Evolutionary conservation across 2,888 invertebrate species (phyloP).

Genomic region (Microchrysa polita): DNA sequence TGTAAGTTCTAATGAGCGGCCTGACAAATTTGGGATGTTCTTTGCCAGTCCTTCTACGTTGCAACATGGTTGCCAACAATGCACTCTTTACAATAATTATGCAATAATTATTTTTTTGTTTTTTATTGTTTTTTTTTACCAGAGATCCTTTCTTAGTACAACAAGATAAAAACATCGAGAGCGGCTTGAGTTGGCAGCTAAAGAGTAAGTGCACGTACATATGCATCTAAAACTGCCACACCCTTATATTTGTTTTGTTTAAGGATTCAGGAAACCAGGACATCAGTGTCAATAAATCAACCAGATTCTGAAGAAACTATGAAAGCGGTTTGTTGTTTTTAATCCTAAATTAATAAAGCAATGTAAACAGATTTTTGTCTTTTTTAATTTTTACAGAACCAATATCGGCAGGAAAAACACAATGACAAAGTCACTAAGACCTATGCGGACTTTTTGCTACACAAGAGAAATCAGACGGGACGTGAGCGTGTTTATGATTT

Average conservation of each 20-base stretch:
- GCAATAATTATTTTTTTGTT: too few relatives aligned
- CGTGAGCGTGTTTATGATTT: slow-evolving; percentile 25
- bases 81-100: too few relatives aligned
- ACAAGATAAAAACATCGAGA: slow-evolving; percentile 14
- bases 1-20: neutral
- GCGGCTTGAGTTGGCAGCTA: neutral
- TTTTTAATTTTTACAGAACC: slow-evolving; percentile 14
- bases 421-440: neutral
- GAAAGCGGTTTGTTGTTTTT: too few relatives aligned
- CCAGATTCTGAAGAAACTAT: too few relatives aligned
- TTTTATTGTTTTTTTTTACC: neutral
- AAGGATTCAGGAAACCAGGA: too few relatives aligned
- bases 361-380: too few relatives aligned
- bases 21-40: neutral
- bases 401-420: slow-evolving; percentile 18
- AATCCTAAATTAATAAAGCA: too few relatives aligned
- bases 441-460: slow-evolving; percentile 28
- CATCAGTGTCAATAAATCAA: too few relatives aligned
- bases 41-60: too few relatives aligned
- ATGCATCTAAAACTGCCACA: neutral
- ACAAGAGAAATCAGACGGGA: slow-evolving; percentile 35
- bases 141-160: slow-evolving; percentile 11
- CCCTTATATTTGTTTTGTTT: neutral
- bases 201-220: neutral
- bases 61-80: too few relatives aligned